Percentiles rank a stretch among this genome's conserved stretches.
phyloP scores from a whole-genome alignment of 1,140 invertebrate genomes.

The Drosophila micromelanica region DNA sequence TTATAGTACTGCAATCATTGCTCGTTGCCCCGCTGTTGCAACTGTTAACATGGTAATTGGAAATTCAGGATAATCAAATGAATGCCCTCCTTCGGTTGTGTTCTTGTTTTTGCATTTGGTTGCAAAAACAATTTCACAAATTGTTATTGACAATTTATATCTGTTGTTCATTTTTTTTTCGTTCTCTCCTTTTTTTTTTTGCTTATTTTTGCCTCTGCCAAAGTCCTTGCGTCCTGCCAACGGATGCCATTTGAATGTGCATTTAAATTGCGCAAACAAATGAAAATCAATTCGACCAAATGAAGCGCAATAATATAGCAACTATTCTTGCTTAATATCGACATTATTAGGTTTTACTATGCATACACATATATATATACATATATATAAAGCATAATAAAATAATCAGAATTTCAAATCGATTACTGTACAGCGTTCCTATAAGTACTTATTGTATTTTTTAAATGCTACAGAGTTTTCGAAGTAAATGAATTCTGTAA shows the following conservation, averaged over 20 bases:
- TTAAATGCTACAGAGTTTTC: too few species aligned
- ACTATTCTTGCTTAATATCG: slow-evolving; percentile 45
- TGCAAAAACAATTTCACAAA: slow-evolving; percentile 70
- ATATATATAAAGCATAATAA: not conserved
- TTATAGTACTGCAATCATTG: slow-evolving; percentile 17
- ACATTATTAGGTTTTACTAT: slow-evolving; percentile 31
- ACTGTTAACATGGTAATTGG: slow-evolving; percentile 54
- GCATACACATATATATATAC: not conserved
- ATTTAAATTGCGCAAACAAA: slow-evolving; percentile 49
- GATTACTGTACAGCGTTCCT: too few species aligned
- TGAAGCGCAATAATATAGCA: slow-evolving; percentile 63
- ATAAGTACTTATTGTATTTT: too few species aligned
- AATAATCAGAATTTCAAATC: not conserved
- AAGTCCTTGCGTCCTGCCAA: slow-evolving; percentile 11
- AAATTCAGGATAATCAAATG: slow-evolving; percentile 67
- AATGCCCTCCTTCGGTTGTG: slow-evolving; percentile 13
- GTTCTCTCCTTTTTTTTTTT: slow-evolving; percentile 13
- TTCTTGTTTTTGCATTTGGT: slow-evolving; percentile 41
- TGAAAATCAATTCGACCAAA: slow-evolving; percentile 72
- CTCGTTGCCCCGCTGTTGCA: slow-evolving; percentile 11
- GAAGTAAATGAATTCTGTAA: too few species aligned
- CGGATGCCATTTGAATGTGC: slow-evolving; percentile 51
- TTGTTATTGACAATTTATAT: slow-evolving; percentile 78
- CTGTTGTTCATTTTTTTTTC: slow-evolving; percentile 41
- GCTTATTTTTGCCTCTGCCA: not conserved